Base-by-base conservation (phyloP, 2,888 invertebrate genomes). In the Melinaea menophilus region DNA sequence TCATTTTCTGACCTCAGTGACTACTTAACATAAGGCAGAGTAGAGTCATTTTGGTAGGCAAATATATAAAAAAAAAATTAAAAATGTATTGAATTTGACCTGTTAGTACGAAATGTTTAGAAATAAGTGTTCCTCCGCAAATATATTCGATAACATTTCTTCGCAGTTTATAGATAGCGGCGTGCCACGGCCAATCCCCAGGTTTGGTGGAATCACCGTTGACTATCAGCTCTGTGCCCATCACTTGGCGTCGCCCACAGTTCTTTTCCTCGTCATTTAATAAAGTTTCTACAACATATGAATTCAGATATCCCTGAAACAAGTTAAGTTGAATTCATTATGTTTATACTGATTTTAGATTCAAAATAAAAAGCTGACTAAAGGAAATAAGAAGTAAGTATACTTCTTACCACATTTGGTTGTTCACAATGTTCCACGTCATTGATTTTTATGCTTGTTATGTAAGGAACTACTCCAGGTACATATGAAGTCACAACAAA, bases 101-200 rank as follows among this genome's bases (percentile, higher is more conserved):
- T 66, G 86, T 85, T 13, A 87, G 41, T n/a, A 87, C 75, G 5
- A 76, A 63, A 47, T 70, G 75, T 47, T 78, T 79, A 0, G 81
- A 79, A 0, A 88, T 63, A 48, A 88, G 64, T 4, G 82, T 85
- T 2, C 87, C 87, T 2, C 87, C 87, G 66, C 87, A 88, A 5
- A 79, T 82, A 54, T 85, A 86, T 33, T 72, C 76, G 4, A 80
- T 71, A 0, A 63, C 64, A 0, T 68, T 56, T 7, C 73, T 70
- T 3, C 76, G 71, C 0, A 79, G 57, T 55, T 74, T 77, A 47
- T 81, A 83, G 33, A 88, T 62, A 0, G 86, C 88, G 0, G 72
- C 78, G 69, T 88, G 88, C 87, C 88, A 88, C 0, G 88, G 87
- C 86, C 85, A 88, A 65, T 87, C 85, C 0, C 87, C 87, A 4